Base-by-base conservation (phyloP, 2,888 invertebrate genomes). In the Drosophila vallismaia region DNA sequence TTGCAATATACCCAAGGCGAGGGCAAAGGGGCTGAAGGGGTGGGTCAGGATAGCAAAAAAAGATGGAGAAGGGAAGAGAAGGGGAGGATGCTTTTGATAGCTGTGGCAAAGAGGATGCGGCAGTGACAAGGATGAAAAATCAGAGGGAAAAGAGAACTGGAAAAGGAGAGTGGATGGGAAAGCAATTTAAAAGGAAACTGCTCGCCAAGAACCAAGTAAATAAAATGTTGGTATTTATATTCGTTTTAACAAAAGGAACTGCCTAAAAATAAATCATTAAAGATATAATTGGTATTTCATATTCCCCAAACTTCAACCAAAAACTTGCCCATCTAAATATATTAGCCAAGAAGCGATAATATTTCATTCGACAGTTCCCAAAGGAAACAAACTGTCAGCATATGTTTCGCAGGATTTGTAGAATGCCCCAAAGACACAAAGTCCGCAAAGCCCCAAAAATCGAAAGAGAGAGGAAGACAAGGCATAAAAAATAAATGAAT, bases 1-100 rank as follows among this genome's bases (percentile, higher is more conserved):
- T 88, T 84, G 83, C 83, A 88, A 88, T 88, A 88, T 88, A 88
- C 78, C 78, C 71, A 60, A 55, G 55, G 59, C 62, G 58, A 52
- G 53, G 58, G 42, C 36, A 75, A 26, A 53, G 54, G 36, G 51
- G 31, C 3, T 28, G 12, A 1, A n/a, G 49, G 12, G 24, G 31
- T 8, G 40, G 56, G 9, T 9, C 1, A 10, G 33, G 31, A 24
- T n/a, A 49, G 42, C 26, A n/a, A 36, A 26, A 36, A 36, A 36
- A 26, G 42, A 62, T 45, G 62, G 54, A 54, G 48, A 31, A 52
- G 75, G 46, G 57, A 54, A 28, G 48, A 51, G 59, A 52, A 49
- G 51, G 50, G 44, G 53, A 40, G 9, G 42, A 53, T 44, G 77
- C 69, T 83, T 68, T 76, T 88, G 86, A 82, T 88, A 88, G 83